A percentile compares a stretch with the other conserved stretches of the same genome.
Evolutionary conservation across 2,888 invertebrate species (phyloP).

Genomic region (Acanthococcus lagerstroemiae): DNA sequence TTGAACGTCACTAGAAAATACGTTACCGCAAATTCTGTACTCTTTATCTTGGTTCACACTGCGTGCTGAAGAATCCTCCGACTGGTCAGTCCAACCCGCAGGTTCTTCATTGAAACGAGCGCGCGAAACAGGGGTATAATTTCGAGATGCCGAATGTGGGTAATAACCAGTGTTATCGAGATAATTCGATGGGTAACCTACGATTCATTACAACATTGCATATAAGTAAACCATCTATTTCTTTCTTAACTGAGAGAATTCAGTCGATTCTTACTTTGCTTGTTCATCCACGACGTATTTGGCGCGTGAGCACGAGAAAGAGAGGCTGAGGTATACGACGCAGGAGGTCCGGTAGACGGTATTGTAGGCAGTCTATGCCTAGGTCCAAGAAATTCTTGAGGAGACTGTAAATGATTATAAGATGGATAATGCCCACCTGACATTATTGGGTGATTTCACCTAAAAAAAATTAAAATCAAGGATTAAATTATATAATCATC

Average conservation of each 20-base stretch:
- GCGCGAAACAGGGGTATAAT: neutral
- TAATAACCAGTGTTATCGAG: constrained; percentile 1
- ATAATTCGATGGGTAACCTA: constrained; percentile 7
- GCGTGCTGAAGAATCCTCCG: neutral
- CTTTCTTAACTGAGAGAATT: neutral
- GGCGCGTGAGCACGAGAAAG: constrained; percentile 32
- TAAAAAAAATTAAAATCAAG: too few relatives aligned
- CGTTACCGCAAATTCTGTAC: too few relatives aligned
- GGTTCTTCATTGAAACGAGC: neutral
- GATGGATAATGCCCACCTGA: constrained; percentile 33
- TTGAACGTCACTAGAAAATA: constrained; percentile 29
- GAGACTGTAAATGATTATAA: constrained; percentile 31
- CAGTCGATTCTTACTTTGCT: constrained; percentile 29
- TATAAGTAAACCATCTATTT: neutral
- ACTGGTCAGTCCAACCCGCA: neutral
- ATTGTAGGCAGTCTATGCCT: constrained; percentile 31
- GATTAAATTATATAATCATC: too few relatives aligned
- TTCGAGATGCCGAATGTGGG: neutral
- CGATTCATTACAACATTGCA: neutral
- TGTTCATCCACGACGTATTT: constrained; percentile 32
- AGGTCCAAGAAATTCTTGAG: constrained; percentile 29
- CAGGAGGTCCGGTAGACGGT: constrained; percentile 6
- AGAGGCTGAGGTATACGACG: constrained; percentile 18
- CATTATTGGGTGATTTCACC: too few relatives aligned
- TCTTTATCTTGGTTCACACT: neutral